phyloP scores from a whole-genome alignment of 2,113 vertebrate species.

The Leucoraja erinaceus region DNA sequence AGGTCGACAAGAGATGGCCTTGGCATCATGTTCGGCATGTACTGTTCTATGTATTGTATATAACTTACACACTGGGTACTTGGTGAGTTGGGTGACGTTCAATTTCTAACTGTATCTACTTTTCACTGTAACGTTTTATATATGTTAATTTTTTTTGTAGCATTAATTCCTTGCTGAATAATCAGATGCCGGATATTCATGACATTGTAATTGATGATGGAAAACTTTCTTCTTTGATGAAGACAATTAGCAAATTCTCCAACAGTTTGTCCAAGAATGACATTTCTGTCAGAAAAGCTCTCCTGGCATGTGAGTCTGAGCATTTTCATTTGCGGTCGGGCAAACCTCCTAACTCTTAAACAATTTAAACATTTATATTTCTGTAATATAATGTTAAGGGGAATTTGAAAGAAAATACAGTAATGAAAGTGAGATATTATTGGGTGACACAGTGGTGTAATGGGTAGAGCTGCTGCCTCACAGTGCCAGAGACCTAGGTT shows the following conservation, averaged over 20 bases:
- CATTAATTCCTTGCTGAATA: conserved; percentile 47
- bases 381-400: neutral
- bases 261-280: conserved; percentile 46
- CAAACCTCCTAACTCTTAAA: neutral
- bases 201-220: conserved; percentile 47
- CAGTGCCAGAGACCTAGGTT: too few relatives aligned
- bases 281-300: conserved; percentile 39
- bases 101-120: neutral
- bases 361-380: neutral
- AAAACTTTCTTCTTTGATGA: conserved; percentile 55
- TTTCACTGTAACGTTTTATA: neutral
- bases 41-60: neutral
- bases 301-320: conserved; percentile 41
- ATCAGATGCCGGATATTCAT: conserved; percentile 47
- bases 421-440: neutral
- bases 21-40: too few relatives aligned
- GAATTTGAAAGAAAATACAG: neutral
- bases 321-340: neutral
- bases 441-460: too few relatives aligned
- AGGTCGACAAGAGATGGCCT: too few relatives aligned
- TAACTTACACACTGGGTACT: neutral
- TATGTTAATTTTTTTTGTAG: conserved; percentile 25
- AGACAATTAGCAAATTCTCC: conserved; percentile 51
- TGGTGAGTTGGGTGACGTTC: neutral
- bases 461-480: too few relatives aligned